Evolutionary conservation across 1,140 invertebrate genomes (phyloP), one percentile per base, ranked within the genome.

Genomic region (Ericerus pela): DNA sequence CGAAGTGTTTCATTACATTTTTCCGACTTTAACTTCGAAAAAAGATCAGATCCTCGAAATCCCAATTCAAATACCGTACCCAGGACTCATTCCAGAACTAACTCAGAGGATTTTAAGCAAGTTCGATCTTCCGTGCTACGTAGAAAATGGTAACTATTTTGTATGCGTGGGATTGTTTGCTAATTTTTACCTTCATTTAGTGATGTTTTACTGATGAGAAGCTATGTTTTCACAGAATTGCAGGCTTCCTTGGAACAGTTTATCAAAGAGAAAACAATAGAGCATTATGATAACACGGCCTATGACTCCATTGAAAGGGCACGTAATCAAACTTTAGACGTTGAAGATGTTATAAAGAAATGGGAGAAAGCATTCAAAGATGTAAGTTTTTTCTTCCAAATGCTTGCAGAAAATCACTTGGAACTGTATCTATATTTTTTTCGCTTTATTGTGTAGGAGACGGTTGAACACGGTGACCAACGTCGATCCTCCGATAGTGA

Each of bases 401-500:
- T n/a, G n/a, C n/a, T n/a, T n/a, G n/a, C n/a, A n/a, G n/a, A n/a
- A n/a, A n/a, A n/a, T n/a, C n/a, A n/a, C 26, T n/a, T 27, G n/a
- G 30, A 31, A 37, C 27, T 36, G 51, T 26, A 43, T 27, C 18
- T 26, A n/a, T 16, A 33, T 18, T 58, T 22, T 54, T 6, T 52
- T 38, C 20, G 31, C 24, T 56, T 14, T 38, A 29, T 56, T 52
- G 51, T 57, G 27, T 41, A 75, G 41, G 72, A 76, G 64, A 73
- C 74, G 1, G 66, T 73, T 5, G 77, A 79, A 60, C 79, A 78
- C 68, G 76, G 77, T 0, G 77, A 81, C 60, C 78, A 79, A 47
- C 79, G 80, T 55, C 79, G 80, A 36, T 76, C 81, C 1, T 80
- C 80, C 0, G 81, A 85, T 67, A 80, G 85, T 64, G 80, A 83